Evolutionary conservation across 2,113 vertebrate genomes (phyloP).

Genomic region (Oryzias woworae): DNA sequence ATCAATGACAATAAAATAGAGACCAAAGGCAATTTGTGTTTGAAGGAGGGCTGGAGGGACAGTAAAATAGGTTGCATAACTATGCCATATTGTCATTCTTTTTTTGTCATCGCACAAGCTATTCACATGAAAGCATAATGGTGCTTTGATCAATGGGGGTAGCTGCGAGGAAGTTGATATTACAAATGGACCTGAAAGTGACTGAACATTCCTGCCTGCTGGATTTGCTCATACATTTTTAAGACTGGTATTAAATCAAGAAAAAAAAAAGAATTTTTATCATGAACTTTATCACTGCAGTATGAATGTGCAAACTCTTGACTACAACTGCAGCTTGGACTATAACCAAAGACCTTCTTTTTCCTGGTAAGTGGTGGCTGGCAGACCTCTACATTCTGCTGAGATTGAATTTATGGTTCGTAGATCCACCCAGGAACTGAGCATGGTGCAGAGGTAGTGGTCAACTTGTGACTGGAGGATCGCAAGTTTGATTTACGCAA

Average conservation of each 20-base stretch:
- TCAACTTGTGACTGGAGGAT: no score
- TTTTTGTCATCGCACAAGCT: constrained; percentile 48
- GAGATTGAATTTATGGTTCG: no score
- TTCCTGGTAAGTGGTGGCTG: no score
- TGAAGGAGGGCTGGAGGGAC: constrained; percentile 35
- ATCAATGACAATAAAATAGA: constrained; percentile 57
- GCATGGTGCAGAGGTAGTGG: no score
- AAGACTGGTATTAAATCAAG: constrained; percentile 5
- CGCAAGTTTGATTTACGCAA: no score
- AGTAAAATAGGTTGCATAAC: constrained; percentile 42
- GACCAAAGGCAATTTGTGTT: constrained; percentile 63
- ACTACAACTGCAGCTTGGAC: no score
- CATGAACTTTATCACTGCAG: not conserved
- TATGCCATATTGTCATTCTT: constrained; percentile 27
- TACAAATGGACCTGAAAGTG: constrained; percentile 63
- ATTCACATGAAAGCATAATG: constrained; percentile 37
- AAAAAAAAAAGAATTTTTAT: not conserved
- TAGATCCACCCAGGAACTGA: no score
- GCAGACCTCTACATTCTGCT: no score
- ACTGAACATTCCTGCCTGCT: constrained; percentile 5
- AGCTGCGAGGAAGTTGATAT: constrained; percentile 44
- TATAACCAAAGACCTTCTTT: no score
- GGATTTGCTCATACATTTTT: constrained; percentile 22
- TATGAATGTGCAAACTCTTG: no score
- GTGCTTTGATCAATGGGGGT: constrained; percentile 59